Evolutionary conservation across 2,888 invertebrate genomes (phyloP), one percentile per base, ranked within the genome.

Genomic region (Octodonta nipae): DNA sequence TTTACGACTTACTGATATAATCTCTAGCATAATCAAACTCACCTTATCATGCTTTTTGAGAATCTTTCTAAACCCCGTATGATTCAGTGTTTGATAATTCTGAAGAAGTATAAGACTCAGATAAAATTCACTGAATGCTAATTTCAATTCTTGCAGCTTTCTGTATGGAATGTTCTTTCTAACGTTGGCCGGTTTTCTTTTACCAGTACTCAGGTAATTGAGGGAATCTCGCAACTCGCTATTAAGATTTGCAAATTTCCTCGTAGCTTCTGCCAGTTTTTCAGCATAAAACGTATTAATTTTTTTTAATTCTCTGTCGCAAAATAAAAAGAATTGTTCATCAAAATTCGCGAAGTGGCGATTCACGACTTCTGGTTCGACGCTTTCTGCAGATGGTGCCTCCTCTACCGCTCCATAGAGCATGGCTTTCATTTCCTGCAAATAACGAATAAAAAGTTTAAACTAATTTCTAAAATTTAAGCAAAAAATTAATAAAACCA

Each of bases 111-210:
- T 84, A 34, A 89, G 65, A 47, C 82, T 82, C 32, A 88, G 69
- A 61, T 88, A 91, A 61, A 86, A 89, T 65, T 88, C 88, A 50
- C 83, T 84, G 62, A 86, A 89, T 32, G 88, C 88, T 42, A 88
- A 66, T 60, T 86, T 86, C 40, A 89, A 63, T 56, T 87, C 86
- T 53, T 82, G 81, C 33, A 80, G 63, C 55, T 82, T 84, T 26
- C 82, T 66, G 0, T 73, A 66, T 0, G 77, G 72, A 11, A 74
- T 62, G 43, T 47, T 49, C 40, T 50, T 56, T 32, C 49, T 48
- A 29, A 37, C 40, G 30, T 44, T 43, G 17, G 39, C 37, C 28
- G 53, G 45, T 41, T 49, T 50, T 39, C 57, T 48, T 37, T 51
- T 55, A 37, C 55, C 47, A 41, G 54, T 52, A 32, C 45, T 44